Percentiles rank a stretch among this genome's conserved stretches.
Conservation (phyloP, 2,113 vertebrate species). For the Felis catus region F.catus_Fca126_mat1.0 CM031421.1:78819501-78820000, state of each 20-base stretch:
- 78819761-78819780: background rate
- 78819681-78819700: background rate
- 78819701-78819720: background rate
- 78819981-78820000: background rate
- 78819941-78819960: background rate
- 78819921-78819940: background rate
- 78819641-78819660: slow-evolving; percentile 34
- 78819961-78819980: background rate
- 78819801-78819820: slow-evolving; percentile 40
- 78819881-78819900: background rate
- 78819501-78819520: background rate
- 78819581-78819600: background rate
- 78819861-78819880: background rate
- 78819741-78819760: background rate
- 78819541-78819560: background rate
- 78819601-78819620: background rate
- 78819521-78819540: background rate
- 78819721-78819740: background rate
- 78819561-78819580: background rate
- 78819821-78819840: background rate
- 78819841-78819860: background rate
- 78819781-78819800: background rate
- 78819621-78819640: background rate
- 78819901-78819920: background rate
- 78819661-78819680: background rate